Evolutionary conservation across 2,113 vertebrate species (phyloP).

Genomic region (Sphyrna mokarran): DNA sequence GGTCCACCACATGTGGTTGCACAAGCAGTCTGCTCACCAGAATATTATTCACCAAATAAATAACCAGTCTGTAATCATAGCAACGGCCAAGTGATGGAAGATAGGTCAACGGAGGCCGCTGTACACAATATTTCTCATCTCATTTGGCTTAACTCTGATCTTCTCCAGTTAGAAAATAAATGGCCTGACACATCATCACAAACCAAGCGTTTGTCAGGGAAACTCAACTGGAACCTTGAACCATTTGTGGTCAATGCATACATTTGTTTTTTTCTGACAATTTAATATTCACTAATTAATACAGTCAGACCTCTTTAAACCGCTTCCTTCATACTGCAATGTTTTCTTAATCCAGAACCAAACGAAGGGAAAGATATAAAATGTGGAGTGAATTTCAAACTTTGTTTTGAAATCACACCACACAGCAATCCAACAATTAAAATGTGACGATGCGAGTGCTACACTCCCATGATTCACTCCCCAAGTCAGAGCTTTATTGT

Average conservation of each 20-base stretch:
- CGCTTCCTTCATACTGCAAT: not conserved
- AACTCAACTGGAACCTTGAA: not conserved
- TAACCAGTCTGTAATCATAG: constrained; percentile 20
- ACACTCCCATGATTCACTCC: not conserved
- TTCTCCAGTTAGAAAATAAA: not conserved
- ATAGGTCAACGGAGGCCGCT: not conserved
- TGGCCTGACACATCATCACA: not conserved
- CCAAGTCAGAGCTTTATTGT: not conserved
- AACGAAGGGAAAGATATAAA: not conserved
- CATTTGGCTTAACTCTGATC: not conserved
- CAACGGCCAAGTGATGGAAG: not conserved
- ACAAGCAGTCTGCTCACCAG: not conserved
- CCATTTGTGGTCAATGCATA: not conserved
- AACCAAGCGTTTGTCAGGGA: not conserved
- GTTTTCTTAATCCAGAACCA: not conserved
- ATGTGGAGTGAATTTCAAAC: not conserved
- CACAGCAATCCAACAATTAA: not conserved
- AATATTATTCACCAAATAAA: constrained; percentile 16
- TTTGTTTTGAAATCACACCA: not conserved
- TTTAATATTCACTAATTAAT: not conserved
- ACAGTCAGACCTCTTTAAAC: not conserved
- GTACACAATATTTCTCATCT: not conserved
- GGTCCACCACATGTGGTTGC: not conserved
- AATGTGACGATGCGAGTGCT: not conserved
- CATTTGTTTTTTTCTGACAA: not conserved